These are phyloP conservation scores for Drosophila teissieri DNA, from an alignment of 1,140 invertebrate species.

Conservation along the genomic window DNA sequence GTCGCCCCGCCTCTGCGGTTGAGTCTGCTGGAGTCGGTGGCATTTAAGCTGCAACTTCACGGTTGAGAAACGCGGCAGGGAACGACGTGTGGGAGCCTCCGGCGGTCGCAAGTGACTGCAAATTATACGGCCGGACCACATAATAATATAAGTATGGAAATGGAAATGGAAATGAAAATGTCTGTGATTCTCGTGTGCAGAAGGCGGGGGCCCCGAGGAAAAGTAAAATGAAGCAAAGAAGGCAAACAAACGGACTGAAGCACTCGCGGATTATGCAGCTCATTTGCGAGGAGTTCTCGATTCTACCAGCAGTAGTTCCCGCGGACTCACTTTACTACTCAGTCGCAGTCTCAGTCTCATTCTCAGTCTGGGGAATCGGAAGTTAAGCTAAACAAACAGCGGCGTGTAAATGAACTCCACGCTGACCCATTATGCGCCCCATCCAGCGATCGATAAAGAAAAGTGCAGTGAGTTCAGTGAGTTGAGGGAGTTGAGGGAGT, in stretches of 20 bases:
- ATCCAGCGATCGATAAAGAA: conserved; percentile 58
- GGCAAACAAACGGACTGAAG: conserved; percentile 32
- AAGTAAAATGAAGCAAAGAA: background rate
- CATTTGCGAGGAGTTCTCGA: conserved; percentile 51
- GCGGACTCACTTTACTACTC: background rate
- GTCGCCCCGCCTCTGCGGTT: conserved; percentile 56
- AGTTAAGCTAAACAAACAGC: conserved; percentile 76
- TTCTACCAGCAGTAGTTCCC: conserved; percentile 34
- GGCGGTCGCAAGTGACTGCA: conserved; percentile 61
- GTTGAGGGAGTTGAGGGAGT: too few species aligned
- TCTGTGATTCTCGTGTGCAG: conserved; percentile 76
- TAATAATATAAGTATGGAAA: conserved; percentile 59
- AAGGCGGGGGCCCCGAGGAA: background rate
- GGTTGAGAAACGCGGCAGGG: conserved; percentile 49
- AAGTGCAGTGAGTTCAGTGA: conserved; percentile 6
- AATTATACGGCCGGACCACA: conserved; percentile 73
- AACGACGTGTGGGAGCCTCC: conserved; percentile 52
- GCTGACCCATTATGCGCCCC: conserved; percentile 63
- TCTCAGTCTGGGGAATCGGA: conserved; percentile 51
- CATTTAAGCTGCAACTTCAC: conserved; percentile 48
- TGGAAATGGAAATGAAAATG: conserved; percentile 64
- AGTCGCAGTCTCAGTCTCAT: too few species aligned
- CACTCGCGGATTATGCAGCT: conserved; percentile 76
- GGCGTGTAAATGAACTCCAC: conserved; percentile 72
- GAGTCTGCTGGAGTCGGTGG: conserved; percentile 39